Evolutionary conservation across 2,797 vertebrate genomes (phyloP).

Genomic region (Sebastes nivosus): DNA sequence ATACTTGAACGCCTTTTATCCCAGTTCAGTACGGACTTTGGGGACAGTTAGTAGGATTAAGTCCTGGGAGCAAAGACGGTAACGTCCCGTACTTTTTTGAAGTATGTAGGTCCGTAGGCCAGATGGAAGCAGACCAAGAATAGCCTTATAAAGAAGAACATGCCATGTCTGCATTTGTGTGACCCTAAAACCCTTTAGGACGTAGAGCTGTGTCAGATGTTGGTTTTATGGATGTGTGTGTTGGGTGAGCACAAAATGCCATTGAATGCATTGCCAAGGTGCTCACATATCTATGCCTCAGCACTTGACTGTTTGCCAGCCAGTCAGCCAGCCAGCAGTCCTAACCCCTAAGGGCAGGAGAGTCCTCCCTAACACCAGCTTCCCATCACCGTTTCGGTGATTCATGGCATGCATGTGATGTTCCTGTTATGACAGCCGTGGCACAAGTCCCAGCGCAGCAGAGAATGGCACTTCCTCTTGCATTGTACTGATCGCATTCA

Average conservation of each 20-base stretch:
- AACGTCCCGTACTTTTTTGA: too few relatives aligned
- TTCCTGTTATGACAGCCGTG: conserved; percentile 39
- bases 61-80: too few relatives aligned
- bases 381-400: conserved; percentile 42
- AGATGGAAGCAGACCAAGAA: too few relatives aligned
- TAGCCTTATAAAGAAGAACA: too few relatives aligned
- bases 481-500: background rate
- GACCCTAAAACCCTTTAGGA: background rate
- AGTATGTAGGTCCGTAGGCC: too few relatives aligned
- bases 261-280: conserved; percentile 37
- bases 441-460: conserved; percentile 41
- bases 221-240: conserved; percentile 21
- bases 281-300: conserved; percentile 62
- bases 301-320: conserved; percentile 56
- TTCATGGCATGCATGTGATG: conserved; percentile 48
- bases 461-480: conserved; percentile 43
- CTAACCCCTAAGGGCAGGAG: conserved; percentile 16
- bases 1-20: too few relatives aligned
- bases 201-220: conserved; percentile 28
- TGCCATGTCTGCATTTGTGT: conserved; percentile 16
- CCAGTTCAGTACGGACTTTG: too few relatives aligned
- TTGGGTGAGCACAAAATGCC: conserved; percentile 13
- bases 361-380: conserved; percentile 2
- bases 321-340: background rate
- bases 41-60: too few relatives aligned